phyloP scores from a whole-genome alignment of 2,113 vertebrate species.

The Chitala chitala region DNA sequence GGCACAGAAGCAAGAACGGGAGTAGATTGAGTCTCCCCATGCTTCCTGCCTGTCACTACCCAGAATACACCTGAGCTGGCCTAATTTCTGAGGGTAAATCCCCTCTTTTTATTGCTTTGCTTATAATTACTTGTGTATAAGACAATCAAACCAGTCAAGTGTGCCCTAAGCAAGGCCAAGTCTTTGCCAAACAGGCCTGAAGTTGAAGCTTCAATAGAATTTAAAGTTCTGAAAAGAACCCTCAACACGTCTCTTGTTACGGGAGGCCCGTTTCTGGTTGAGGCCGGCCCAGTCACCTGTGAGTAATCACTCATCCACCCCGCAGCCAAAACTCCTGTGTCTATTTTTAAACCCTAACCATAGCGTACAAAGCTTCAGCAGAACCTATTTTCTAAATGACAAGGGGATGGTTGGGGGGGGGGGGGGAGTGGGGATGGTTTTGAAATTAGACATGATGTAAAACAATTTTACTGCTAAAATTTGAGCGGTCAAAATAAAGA shows the following conservation, averaged over 20 bases:
- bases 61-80: conserved; percentile 11
- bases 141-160: conserved; percentile 3
- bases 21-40: conserved; percentile 38
- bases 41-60: neutral
- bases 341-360: conserved; percentile 45
- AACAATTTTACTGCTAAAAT: conserved; percentile 58
- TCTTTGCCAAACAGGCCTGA: neutral
- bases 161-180: neutral
- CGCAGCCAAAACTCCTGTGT: conserved; percentile 40
- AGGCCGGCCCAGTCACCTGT: conserved; percentile 43
- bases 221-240: neutral
- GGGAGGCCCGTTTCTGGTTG: conserved; percentile 24
- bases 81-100: conserved; percentile 9
- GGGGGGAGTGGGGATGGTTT: conserved; percentile 37
- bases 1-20: conserved; percentile 4
- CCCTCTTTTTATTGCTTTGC: conserved; percentile 22
- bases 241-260: neutral
- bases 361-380: conserved; percentile 46
- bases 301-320: conserved; percentile 47
- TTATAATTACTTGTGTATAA: neutral
- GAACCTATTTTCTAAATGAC: conserved; percentile 54
- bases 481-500: conserved; percentile 25
- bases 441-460: conserved; percentile 54
- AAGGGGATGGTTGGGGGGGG: no score
- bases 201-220: neutral